Conservation (phyloP, 2,113 vertebrate species). For the Cheirogaleus medius region DNA sequence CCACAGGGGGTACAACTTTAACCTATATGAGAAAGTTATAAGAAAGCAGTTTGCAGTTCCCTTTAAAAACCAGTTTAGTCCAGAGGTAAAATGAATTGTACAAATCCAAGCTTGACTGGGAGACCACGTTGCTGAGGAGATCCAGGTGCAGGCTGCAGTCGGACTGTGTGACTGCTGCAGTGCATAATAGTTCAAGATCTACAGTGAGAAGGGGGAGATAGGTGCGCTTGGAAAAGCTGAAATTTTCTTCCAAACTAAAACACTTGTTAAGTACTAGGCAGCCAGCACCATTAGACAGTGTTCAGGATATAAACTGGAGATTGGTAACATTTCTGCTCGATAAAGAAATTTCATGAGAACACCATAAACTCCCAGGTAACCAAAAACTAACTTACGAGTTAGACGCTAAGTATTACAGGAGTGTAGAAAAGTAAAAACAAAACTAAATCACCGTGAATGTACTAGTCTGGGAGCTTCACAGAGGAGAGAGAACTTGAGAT, state of each 20-base stretch:
- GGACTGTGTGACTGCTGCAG: neutral
- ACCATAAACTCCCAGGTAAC: neutral
- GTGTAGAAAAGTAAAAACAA: neutral
- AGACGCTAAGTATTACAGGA: neutral
- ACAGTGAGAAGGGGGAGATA: neutral
- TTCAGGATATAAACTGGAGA: neutral
- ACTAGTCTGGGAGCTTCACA: neutral
- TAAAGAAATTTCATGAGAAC: neutral
- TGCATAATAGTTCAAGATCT: neutral
- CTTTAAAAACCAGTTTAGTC: neutral
- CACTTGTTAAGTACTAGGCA: neutral
- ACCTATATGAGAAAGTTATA: neutral
- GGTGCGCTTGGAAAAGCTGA: neutral
- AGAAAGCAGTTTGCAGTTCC: neutral
- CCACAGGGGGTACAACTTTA: neutral
- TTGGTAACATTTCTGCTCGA: neutral
- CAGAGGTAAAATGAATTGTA: neutral
- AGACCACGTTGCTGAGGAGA: neutral
- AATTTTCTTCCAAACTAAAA: conserved; percentile 2
- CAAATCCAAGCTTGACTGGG: neutral
- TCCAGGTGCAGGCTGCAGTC: neutral
- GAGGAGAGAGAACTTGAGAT: neutral
- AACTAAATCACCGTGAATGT: neutral
- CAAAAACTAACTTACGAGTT: neutral
- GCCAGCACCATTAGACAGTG: neutral